Base-by-base conservation (phyloP, 2,113 vertebrate genomes). In the Plestiodon gilberti region DNA sequence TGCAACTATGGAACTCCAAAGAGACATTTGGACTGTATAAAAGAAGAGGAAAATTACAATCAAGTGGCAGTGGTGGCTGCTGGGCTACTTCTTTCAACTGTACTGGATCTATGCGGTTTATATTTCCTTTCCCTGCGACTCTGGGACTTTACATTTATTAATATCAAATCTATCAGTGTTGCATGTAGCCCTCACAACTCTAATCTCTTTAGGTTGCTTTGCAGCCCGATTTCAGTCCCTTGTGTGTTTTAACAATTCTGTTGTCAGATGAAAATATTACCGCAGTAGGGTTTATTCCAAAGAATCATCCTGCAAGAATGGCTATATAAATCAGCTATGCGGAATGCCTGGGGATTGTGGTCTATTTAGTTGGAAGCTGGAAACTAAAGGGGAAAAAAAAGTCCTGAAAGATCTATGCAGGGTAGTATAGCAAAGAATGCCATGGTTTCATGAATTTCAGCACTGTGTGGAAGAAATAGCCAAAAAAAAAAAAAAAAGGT, bases 221-320 rank as follows among this genome's bases (percentile, higher is more conserved):
- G 59, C 43, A 81, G 75, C 25, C 82, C 74, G 69, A 67, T 67
- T 84, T 75, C 40, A 40, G 28, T 88, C 43, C 43, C 77, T 35
- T 67, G 82, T 88, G 67, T 75, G 48, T 84, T 86, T 81, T 88
- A 65, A 73, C 70, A 88, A 80, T 52, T n/a, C 59, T 88, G 76
- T 80, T 88, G 82, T 83, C 87, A 79, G 75, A 78, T 55, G 75
- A 73, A 88, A 88, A 83, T 83, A 78, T 78, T 35, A 88, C 57
- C 64, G 33, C 52, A 22, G 64, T 62, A 78, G 74, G 22, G 65
- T 71, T 88, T 88, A 64, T 86, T 62, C 75, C 74, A 83, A 78
- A 88, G 81, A 73, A 78, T 78, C 57, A 18, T 78, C 74, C 57
- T 38, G 62, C 59, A 87, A 82, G 71, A 76, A 76, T 55, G 35